These are phyloP conservation scores for Sclerodermus sp. DNA, from an alignment of 2,888 invertebrate species.

Conservation along the genomic window DNA sequence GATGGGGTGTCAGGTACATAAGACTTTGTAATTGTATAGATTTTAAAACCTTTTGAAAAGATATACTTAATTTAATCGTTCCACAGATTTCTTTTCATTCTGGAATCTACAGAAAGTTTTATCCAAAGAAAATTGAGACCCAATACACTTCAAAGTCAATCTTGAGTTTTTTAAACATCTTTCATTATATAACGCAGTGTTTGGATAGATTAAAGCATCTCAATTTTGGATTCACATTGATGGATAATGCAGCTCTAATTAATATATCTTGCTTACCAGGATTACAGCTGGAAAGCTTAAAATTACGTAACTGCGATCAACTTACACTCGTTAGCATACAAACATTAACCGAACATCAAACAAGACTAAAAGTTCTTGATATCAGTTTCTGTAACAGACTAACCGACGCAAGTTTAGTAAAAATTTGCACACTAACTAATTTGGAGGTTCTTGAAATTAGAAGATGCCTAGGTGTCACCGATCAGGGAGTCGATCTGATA, in stretches of 20 bases:
- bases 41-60: not conserved
- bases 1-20: conserved; percentile 66
- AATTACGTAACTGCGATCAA: conserved; percentile 66
- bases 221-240: conserved; percentile 69
- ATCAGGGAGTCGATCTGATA: conserved; percentile 61
- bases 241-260: conserved; percentile 67
- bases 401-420: conserved; percentile 66
- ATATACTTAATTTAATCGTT: not conserved
- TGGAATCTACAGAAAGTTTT: conserved; percentile 70
- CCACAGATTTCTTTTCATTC: conserved; percentile 70
- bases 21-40: too few relatives aligned
- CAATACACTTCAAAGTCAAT: conserved; percentile 66
- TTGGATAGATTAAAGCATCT: conserved; percentile 63
- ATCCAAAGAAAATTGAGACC: conserved; percentile 55
- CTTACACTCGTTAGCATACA: conserved; percentile 64
- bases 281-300: conserved; percentile 61
- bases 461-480: conserved; percentile 68
- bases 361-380: conserved; percentile 63
- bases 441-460: conserved; percentile 66
- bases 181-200: conserved; percentile 63
- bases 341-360: conserved; percentile 63
- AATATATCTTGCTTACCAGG: conserved; percentile 61
- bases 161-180: conserved; percentile 70
- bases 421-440: conserved; percentile 64
- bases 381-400: conserved; percentile 67